These are phyloP conservation scores for Lynx canadensis DNA, from an alignment of 2,113 vertebrate species.

Conservation along the genomic window DNA sequence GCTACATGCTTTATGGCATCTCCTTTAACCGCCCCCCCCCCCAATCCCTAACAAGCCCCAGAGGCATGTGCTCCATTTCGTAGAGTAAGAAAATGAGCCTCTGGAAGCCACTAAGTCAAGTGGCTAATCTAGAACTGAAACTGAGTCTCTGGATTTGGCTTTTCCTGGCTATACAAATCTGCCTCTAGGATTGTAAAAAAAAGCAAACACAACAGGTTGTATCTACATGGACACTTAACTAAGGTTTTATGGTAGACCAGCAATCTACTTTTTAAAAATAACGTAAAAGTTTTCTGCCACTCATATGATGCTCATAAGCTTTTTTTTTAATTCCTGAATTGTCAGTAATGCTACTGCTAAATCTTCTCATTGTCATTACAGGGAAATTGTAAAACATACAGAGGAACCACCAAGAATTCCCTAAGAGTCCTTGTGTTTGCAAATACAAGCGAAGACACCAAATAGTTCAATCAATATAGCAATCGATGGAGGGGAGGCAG, in stretches of 20 bases:
- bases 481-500: neutral
- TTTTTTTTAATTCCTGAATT: neutral
- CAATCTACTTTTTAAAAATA: constrained; percentile 8
- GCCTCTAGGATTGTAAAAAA: neutral
- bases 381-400: constrained; percentile 3
- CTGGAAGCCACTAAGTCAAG: neutral
- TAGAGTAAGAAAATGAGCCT: neutral
- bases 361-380: neutral
- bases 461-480: neutral
- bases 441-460: constrained; percentile 3
- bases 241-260: neutral
- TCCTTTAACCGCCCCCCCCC: neutral
- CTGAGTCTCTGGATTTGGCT: neutral
- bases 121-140: neutral
- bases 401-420: neutral
- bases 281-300: neutral
- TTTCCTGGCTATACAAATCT: neutral
- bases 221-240: neutral
- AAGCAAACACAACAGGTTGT: neutral
- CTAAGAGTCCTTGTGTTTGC: neutral
- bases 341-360: neutral
- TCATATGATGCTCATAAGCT: neutral
- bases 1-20: neutral
- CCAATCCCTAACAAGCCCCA: neutral
- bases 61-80: neutral